phyloP scores from a whole-genome alignment of 2,797 vertebrate species.

The Spea hammondii region DNA sequence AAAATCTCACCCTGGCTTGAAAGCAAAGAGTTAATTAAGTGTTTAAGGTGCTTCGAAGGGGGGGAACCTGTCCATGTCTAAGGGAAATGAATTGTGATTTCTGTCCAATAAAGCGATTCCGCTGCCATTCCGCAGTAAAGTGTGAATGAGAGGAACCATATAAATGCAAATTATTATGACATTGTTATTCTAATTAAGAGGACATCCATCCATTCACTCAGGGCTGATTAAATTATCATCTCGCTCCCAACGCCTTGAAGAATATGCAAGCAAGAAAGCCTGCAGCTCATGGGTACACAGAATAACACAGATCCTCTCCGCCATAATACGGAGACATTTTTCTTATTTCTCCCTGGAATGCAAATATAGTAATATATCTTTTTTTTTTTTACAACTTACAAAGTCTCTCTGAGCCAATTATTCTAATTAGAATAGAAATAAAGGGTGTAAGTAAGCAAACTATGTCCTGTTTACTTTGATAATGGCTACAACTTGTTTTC shows the following conservation, averaged over 20 bases:
- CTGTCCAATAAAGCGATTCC: conserved; percentile 36
- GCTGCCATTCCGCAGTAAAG: conserved; percentile 28
- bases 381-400: neutral
- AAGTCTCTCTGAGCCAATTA: neutral
- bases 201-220: conserved; percentile 51
- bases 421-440: neutral
- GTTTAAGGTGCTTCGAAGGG: neutral
- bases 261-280: conserved; percentile 37
- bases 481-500: neutral
- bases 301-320: conserved; percentile 15
- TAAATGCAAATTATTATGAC: conserved; percentile 53
- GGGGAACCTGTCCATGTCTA: neutral
- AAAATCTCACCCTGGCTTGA: neutral
- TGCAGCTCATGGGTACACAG: conserved; percentile 3
- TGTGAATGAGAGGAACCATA: conserved; percentile 45
- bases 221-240: conserved; percentile 53
- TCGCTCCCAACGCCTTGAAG: conserved; percentile 44
- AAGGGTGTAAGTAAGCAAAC: neutral
- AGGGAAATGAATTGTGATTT: conserved; percentile 15
- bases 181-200: conserved; percentile 54
- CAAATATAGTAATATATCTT: neutral
- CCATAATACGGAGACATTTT: conserved; percentile 8
- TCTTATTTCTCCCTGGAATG: neutral
- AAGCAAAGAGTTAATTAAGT: conserved; percentile 33
- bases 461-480: neutral